Evolutionary conservation across 2,888 invertebrate species (phyloP), one percentile per base, ranked within the genome.

Genomic region (Clistopyga incitator): DNA sequence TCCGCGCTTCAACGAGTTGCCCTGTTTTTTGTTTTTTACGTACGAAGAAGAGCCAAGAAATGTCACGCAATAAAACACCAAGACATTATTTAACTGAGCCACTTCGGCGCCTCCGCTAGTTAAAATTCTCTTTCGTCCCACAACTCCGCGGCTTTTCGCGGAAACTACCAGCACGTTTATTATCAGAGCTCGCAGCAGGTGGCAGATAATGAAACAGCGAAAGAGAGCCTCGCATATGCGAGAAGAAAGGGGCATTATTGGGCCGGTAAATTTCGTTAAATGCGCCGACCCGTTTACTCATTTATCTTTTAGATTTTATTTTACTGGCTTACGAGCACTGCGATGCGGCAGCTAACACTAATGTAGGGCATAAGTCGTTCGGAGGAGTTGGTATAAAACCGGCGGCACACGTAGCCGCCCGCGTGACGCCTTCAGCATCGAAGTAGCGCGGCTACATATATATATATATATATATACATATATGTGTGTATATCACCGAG

Each of bases 141-240:
- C 20, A 11, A 11, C 10, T 11, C 11, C 23, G 29, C n/a, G 56
- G 11, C 15, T 25, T 56, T 56, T 11, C 18, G 4, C 56, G 56
- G 13, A 23, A 56, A 25, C 56, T 13, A 25, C 11, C 15, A 25
- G 3, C 23, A 56, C 23, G 15, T 56, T 56, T 56, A 70, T 82
- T 78, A 78, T 68, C 74, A n/a, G 18, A 34, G 10, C 29, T 65
- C 52, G 61, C 20, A 56, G 56, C 56, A 56, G 56, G 25, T 25
- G 56, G 59, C 15, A 61, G 34, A 34, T 18, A 61, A n/a, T 34
- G 59, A 61, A 34, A 61, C 18, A 34, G 29, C 8, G 34, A 61
- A 34, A 29, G 29, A 23, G 1, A 23, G 8, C 15, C 1, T 25
- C n/a, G 34, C n/a, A n/a, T n/a, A 29, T 8, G n/a, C n/a, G n/a